Conservation (phyloP, 2,888 invertebrate species). For the Xestia rhomboidea region DNA sequence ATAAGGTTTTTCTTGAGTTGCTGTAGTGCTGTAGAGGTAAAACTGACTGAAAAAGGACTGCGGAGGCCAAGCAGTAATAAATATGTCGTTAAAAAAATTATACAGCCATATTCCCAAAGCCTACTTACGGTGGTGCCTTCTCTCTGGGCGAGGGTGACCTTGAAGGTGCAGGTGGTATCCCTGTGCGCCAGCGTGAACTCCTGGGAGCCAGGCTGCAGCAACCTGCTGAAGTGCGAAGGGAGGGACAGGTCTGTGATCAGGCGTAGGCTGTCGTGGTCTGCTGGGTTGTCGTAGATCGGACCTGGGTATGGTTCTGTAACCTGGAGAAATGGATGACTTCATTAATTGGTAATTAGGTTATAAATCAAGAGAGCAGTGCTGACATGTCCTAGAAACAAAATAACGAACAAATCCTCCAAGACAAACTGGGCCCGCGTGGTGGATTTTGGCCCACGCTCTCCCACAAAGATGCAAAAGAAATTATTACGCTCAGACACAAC, state of each 20-base stretch:
- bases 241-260: slow-evolving; percentile 85
- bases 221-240: slow-evolving; percentile 76
- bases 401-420: not conserved
- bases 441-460: not conserved
- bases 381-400: too few species aligned
- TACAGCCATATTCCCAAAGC: not conserved
- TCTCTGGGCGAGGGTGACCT: slow-evolving; percentile 73
- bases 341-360: not conserved
- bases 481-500: not conserved
- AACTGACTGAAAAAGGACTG: not conserved
- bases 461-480: not conserved
- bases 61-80: not conserved
- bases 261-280: slow-evolving; percentile 79
- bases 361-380: not conserved
- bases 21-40: not conserved
- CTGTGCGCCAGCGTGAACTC: slow-evolving; percentile 81
- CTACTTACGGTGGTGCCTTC: slow-evolving; percentile 75
- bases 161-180: slow-evolving; percentile 84
- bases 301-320: slow-evolving; percentile 78
- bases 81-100: not conserved
- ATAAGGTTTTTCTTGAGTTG: not conserved
- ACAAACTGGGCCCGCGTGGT: not conserved
- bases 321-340: slow-evolving; percentile 60
- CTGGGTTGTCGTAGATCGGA: slow-evolving; percentile 82
- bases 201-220: slow-evolving; percentile 78